Percentiles rank a stretch among this genome's conserved stretches.
Conservation (phyloP, 2,797 vertebrate species). For the Cichlasoma orientale region DNA sequence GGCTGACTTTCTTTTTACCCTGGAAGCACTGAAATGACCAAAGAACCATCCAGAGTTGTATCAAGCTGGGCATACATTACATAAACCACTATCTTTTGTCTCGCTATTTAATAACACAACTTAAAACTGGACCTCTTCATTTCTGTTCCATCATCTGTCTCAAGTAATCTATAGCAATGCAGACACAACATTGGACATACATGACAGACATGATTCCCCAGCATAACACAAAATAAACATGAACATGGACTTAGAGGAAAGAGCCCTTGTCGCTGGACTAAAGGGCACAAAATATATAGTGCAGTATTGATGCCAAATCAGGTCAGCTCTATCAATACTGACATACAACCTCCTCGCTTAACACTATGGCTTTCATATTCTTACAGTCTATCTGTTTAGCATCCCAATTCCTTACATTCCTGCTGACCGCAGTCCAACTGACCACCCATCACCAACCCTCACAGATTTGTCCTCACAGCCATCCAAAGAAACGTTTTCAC, state of each 20-base stretch:
- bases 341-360: neutral
- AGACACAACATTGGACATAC: neutral
- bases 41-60: neutral
- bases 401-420: conserved; percentile 53
- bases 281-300: neutral
- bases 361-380: conserved; percentile 51
- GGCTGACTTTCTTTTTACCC: neutral
- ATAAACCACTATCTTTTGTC: neutral
- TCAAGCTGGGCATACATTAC: neutral
- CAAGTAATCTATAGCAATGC: neutral
- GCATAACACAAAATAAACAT: neutral
- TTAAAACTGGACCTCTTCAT: neutral
- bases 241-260: neutral
- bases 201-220: neutral
- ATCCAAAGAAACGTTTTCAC: conserved; percentile 9
- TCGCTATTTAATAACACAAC: neutral
- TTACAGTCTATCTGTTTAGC: conserved; percentile 53
- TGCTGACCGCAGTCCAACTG: conserved; percentile 46
- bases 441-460: conserved; percentile 37
- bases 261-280: neutral
- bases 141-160: neutral
- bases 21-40: neutral
- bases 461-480: conserved; percentile 30
- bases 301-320: neutral
- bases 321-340: neutral